phyloP scores from a whole-genome alignment of 2,888 invertebrate species.

The Tetheella fluctuosa region DNA sequence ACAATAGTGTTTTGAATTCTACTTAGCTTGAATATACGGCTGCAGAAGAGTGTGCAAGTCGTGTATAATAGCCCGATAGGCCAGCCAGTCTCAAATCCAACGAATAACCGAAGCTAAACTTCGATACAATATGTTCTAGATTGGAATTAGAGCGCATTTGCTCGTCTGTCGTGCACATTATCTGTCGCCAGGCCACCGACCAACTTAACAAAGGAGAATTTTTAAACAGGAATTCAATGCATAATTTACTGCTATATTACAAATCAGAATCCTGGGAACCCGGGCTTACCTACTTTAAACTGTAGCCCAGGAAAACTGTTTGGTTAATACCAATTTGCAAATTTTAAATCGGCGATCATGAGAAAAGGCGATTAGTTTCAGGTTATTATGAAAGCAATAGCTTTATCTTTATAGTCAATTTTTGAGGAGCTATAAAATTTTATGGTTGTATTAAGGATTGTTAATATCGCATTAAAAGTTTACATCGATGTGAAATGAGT shows the following conservation, averaged over 20 bases:
- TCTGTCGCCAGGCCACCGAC: conserved; percentile 45
- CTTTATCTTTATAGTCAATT: conserved; percentile 36
- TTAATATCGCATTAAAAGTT: conserved; percentile 25
- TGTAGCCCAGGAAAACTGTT: too few relatives aligned
- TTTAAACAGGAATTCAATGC: conserved; percentile 60
- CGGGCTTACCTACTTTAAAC: too few relatives aligned
- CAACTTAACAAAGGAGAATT: conserved; percentile 56
- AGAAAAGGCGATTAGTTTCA: conserved; percentile 44
- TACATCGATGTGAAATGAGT: conserved; percentile 20
- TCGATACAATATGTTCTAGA: not conserved
- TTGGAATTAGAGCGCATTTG: conserved; percentile 3
- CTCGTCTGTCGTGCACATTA: conserved; percentile 37
- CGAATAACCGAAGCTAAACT: not conserved
- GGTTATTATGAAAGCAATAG: conserved; percentile 39
- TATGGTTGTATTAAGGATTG: conserved; percentile 27
- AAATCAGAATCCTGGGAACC: conserved; percentile 64
- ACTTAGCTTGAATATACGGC: not conserved
- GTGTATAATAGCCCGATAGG: not conserved
- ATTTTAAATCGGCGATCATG: conserved; percentile 47
- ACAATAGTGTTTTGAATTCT: too few relatives aligned
- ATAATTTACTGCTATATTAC: conserved; percentile 67
- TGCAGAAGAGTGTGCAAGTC: not conserved
- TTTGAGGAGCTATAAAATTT: conserved; percentile 29
- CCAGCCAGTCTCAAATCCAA: not conserved
- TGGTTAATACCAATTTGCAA: conserved; percentile 56